phyloP scores from a whole-genome alignment of 2,113 vertebrate species.

The Percina caprodes region DNA sequence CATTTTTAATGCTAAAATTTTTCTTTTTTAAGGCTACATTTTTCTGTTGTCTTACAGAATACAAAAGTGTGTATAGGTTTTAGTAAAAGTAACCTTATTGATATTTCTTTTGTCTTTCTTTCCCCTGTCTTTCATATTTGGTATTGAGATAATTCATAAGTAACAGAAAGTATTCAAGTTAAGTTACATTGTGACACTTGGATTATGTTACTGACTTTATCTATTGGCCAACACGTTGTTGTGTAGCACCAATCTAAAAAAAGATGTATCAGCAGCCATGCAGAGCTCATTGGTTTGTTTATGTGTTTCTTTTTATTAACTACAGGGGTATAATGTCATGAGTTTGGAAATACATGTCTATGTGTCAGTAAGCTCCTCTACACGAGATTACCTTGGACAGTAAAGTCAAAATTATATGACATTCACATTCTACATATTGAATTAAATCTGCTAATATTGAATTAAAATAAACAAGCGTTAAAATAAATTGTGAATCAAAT shows the following conservation, averaged over 20 bases:
- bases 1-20: too few species aligned
- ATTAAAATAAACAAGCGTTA: too few species aligned
- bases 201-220: neutral
- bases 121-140: too few species aligned
- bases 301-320: constrained; percentile 32
- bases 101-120: too few species aligned
- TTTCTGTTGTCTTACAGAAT: too few species aligned
- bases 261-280: constrained; percentile 18
- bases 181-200: too few species aligned
- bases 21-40: too few species aligned
- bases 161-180: too few species aligned
- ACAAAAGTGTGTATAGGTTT: too few species aligned
- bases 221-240: constrained; percentile 20
- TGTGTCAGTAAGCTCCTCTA: constrained; percentile 6
- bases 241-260: neutral
- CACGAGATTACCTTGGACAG: neutral
- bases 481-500: too few species aligned
- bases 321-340: constrained; percentile 20
- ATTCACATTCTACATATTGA: neutral
- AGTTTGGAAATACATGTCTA: neutral
- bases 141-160: too few species aligned
- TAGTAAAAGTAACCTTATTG: too few species aligned
- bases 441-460: neutral
- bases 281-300: constrained; percentile 45
- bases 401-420: neutral